Evolutionary conservation across 1,140 invertebrate genomes (phyloP), one percentile per base, ranked within the genome.

Genomic region (Zaprionus capensis): DNA sequence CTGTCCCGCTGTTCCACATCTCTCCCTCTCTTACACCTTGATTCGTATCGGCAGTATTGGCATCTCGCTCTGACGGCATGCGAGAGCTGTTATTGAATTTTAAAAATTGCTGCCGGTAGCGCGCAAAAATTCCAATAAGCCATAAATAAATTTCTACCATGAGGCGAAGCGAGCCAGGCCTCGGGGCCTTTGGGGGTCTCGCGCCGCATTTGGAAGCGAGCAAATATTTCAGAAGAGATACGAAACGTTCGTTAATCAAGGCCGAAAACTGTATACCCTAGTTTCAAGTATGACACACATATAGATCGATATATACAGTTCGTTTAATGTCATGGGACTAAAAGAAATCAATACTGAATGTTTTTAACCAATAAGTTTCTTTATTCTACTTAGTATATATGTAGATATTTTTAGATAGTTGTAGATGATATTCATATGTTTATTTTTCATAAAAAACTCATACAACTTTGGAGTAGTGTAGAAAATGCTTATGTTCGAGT

Each of bases 121-220:
- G 77, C 80, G 83, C 84, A 83, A 88, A 87, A 87, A 87, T 87
- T 87, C 84, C 84, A 87, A 87, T 87, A 88, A 88, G 87, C 84
- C 81, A 84, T 88, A 88, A 88, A 88, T 88, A 88, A 88, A 88
- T 88, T 84, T 88, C 72, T 81, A 88, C 85, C 88, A 88, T 81
- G 83, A 84, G 74, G 71, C 78, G 71, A 90, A 90, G 85, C 84
- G 81, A 88, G 84, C 83, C 81, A 83, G 68, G 84, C 83, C 84
- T 87, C 84, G 80, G 82, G 80, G 62, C 71, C 68, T 65, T 79
- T 86, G 78, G 81, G 78, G 82, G 64, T 81, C 80, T 82, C 80
- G 80, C 80, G 80, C 76, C 80, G 78, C 63, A 67, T 82, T 82
- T 78, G 76, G 76, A 82, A 70, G 76, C 75, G 62, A 65, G 66